phyloP scores from a whole-genome alignment of 2,113 vertebrate genomes.

The Orthonyx spaldingii region DNA sequence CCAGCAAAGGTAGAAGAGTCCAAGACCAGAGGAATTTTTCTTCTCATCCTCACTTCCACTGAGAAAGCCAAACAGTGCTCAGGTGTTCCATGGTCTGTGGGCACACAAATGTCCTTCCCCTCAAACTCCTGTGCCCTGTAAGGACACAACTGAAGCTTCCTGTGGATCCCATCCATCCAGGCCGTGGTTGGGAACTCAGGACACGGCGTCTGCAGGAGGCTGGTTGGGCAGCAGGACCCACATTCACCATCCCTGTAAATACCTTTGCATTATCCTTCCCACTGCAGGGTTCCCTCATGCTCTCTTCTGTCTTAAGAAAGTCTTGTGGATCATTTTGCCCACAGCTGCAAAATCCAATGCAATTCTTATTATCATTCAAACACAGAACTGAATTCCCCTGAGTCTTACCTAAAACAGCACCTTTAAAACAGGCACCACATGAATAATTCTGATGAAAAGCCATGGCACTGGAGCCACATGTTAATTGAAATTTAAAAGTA shows the following conservation, averaged over 20 bases:
- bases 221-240: neutral
- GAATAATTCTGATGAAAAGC: neutral
- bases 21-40: neutral
- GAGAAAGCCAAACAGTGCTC: neutral
- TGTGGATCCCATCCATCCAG: neutral
- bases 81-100: neutral
- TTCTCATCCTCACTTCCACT: neutral
- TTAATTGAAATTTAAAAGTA: neutral
- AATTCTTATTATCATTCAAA: neutral
- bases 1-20: neutral
- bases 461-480: neutral
- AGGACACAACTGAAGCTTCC: neutral
- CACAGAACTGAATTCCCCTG: neutral
- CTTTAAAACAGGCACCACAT: constrained; percentile 29
- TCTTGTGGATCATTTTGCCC: constrained; percentile 26
- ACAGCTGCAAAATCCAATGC: constrained; percentile 18
- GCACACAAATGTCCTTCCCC: neutral
- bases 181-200: neutral
- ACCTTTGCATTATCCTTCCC: neutral
- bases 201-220: neutral
- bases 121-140: neutral
- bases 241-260: neutral
- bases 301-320: constrained; percentile 34
- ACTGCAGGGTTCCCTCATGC: neutral
- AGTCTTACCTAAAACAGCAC: neutral